Evolutionary conservation across 2,113 vertebrate species (phyloP).

Genomic region (Etia nguti): DNA sequence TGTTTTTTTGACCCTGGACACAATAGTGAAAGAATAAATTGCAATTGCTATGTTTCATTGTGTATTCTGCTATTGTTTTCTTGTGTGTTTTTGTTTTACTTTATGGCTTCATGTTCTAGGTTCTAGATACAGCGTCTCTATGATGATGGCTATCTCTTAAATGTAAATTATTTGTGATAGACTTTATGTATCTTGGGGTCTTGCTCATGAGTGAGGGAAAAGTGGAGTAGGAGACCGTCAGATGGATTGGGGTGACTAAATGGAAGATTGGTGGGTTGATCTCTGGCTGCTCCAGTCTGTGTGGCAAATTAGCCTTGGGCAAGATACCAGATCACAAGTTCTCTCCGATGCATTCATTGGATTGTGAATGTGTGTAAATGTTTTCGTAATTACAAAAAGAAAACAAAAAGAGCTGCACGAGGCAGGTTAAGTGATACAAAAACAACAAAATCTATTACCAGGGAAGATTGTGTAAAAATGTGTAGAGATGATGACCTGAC

Average conservation of each 20-base stretch:
- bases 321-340: not conserved
- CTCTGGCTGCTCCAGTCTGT: not conserved
- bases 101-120: not conserved
- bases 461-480: not conserved
- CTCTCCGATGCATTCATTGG: not conserved
- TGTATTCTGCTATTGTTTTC: too few species aligned
- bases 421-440: not conserved
- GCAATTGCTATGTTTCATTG: not conserved
- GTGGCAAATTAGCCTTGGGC: not conserved
- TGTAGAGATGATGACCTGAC: not conserved
- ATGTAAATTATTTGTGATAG: not conserved
- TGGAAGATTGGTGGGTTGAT: not conserved
- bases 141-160: not conserved
- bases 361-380: too few species aligned
- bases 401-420: not conserved
- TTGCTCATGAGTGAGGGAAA: not conserved
- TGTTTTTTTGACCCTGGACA: not conserved
- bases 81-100: not conserved
- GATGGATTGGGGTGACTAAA: not conserved
- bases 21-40: not conserved
- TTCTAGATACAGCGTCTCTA: not conserved
- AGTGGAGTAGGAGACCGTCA: not conserved
- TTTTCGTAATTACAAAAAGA: not conserved
- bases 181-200: not conserved
- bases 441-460: fast-evolving